Percentiles rank a stretch among this genome's conserved stretches.
phyloP scores from a whole-genome alignment of 1,140 invertebrate species.

The Spodoptera litura region DNA sequence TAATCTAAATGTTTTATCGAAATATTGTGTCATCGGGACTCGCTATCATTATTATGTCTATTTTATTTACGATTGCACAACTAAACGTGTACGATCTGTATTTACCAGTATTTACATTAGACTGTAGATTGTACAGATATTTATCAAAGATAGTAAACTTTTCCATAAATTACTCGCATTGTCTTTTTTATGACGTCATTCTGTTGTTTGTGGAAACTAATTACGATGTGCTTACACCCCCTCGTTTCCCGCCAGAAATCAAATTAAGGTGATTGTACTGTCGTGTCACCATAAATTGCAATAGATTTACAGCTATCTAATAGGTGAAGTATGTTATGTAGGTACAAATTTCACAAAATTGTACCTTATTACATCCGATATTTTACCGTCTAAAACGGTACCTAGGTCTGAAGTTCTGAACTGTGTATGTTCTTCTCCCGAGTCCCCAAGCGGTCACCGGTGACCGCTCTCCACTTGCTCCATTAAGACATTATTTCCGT shows the following conservation, averaged over 20 bases:
- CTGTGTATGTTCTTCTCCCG: too few relatives aligned
- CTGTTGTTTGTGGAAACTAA: conserved; percentile 3
- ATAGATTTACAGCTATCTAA: too few relatives aligned
- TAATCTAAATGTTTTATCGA: conserved; percentile 7
- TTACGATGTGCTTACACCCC: neutral
- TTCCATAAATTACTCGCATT: conserved; percentile 23
- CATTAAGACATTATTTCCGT: too few relatives aligned
- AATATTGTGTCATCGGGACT: conserved; percentile 3
- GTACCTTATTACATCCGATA: too few relatives aligned
- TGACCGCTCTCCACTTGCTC: too few relatives aligned
- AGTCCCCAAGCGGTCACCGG: too few relatives aligned
- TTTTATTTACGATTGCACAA: conserved; percentile 3
- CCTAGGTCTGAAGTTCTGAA: too few relatives aligned
- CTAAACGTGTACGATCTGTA: neutral
- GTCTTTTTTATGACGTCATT: conserved; percentile 10
- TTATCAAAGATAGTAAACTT: conserved; percentile 5
- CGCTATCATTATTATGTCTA: conserved; percentile 13
- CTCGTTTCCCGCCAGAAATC: neutral
- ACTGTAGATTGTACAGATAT: too few relatives aligned
- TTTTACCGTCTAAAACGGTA: too few relatives aligned
- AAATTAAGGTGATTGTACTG: neutral
- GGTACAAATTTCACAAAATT: too few relatives aligned
- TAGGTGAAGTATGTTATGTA: too few relatives aligned
- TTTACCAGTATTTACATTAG: neutral
- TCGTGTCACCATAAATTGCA: too few relatives aligned